Evolutionary conservation across 2,797 vertebrate genomes (phyloP).

Genomic region (Tolypeutes matacus): DNA sequence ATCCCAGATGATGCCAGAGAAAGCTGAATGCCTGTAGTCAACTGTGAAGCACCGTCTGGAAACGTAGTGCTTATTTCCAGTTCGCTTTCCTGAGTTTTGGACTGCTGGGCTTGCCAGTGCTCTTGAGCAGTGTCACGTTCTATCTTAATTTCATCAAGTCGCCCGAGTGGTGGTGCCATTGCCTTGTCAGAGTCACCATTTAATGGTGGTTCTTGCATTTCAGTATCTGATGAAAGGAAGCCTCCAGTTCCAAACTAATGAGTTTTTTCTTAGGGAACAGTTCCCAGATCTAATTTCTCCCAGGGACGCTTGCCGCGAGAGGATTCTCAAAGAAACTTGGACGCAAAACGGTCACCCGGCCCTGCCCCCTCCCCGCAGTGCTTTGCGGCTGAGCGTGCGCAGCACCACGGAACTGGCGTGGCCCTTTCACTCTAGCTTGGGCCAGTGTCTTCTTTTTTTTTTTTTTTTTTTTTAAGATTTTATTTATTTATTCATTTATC

Average conservation of each 20-base stretch:
- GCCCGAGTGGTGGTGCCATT: background rate
- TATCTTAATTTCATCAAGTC: slow-evolving; percentile 63
- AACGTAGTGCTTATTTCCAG: slow-evolving; percentile 95
- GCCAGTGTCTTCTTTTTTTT: too few species aligned
- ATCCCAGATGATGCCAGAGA: slow-evolving; percentile 87
- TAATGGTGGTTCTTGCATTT: slow-evolving; percentile 73
- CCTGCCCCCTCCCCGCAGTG: slow-evolving; percentile 72
- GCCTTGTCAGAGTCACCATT: slow-evolving; percentile 54
- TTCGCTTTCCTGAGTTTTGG: slow-evolving; percentile 92
- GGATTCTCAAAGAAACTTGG: accelerated
- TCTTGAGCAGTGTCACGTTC: slow-evolving; percentile 82
- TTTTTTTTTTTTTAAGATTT: too few species aligned
- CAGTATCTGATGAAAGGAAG: slow-evolving; percentile 26
- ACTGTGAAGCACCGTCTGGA: slow-evolving; percentile 91
- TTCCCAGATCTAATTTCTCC: background rate
- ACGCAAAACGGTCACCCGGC: background rate
- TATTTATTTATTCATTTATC: too few species aligned
- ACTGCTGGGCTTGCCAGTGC: slow-evolving; percentile 89
- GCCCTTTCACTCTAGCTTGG: accelerated
- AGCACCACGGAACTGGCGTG: accelerated
- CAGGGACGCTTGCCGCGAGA: background rate
- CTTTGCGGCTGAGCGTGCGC: slow-evolving; percentile 76
- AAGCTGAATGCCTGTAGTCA: slow-evolving; percentile 86
- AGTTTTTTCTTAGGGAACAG: slow-evolving; percentile 43
- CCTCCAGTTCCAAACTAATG: slow-evolving; percentile 51